These are phyloP conservation scores for Gambusia affinis DNA, from an alignment of 2,113 vertebrate genomes.

Conservation along the genomic window DNA sequence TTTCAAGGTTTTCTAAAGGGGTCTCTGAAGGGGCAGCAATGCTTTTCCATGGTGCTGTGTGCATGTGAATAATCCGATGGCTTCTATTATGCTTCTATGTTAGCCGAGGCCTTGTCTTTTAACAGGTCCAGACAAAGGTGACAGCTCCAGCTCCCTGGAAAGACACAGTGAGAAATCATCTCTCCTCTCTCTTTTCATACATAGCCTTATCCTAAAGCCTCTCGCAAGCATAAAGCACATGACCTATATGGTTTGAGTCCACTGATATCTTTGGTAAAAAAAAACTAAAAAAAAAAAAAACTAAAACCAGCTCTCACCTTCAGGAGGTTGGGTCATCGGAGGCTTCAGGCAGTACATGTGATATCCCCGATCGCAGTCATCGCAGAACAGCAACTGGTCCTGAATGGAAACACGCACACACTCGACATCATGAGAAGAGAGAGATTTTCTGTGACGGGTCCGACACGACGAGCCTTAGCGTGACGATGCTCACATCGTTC, in stretches of 20 bases:
- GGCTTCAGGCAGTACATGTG: slow-evolving; percentile 99
- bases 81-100: slow-evolving; percentile 66
- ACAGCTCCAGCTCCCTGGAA: slow-evolving; percentile 96
- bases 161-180: slow-evolving; percentile 17
- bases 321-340: slow-evolving; percentile 93
- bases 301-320: slow-evolving; percentile 81
- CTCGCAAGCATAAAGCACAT: slow-evolving; percentile 13
- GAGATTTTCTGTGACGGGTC: no score
- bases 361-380: slow-evolving; percentile 98
- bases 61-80: not conserved
- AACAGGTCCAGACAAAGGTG: slow-evolving; percentile 94
- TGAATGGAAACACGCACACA: slow-evolving; percentile 34
- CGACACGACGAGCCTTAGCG: not conserved
- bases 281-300: slow-evolving; percentile 2
- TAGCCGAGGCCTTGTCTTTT: slow-evolving; percentile 94
- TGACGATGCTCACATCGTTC: slow-evolving; percentile 87
- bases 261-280: not conserved
- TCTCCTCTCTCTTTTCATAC: slow-evolving; percentile 31
- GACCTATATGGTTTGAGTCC: slow-evolving; percentile 1
- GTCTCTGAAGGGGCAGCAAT: not conserved
- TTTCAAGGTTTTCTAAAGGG: not conserved
- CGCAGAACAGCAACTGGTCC: slow-evolving; percentile 98
- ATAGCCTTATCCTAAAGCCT: slow-evolving; percentile 14
- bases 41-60: not conserved
- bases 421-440: not conserved